phyloP scores from a whole-genome alignment of 2,797 vertebrate genomes.

The Phalanger gymnotis region DNA sequence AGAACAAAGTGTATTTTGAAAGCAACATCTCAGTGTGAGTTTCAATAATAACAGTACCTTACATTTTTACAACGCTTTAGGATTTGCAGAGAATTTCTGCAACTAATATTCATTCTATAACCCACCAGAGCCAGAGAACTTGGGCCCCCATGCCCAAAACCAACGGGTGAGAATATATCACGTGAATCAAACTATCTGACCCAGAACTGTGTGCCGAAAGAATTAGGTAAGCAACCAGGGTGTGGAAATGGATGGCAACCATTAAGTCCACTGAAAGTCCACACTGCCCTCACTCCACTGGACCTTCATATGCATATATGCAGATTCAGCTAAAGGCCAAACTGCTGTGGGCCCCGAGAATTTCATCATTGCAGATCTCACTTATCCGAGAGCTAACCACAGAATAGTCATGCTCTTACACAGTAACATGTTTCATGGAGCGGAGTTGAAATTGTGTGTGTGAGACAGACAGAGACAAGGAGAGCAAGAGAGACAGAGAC shows the following conservation, averaged over 20 bases:
- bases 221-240: neutral
- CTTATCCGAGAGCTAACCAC: slow-evolving; percentile 47
- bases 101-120: neutral
- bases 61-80: slow-evolving; percentile 21
- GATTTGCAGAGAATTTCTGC: neutral
- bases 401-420: slow-evolving; percentile 38
- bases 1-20: slow-evolving; percentile 31
- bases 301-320: neutral
- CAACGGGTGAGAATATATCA: neutral
- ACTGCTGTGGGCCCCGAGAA: neutral
- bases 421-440: slow-evolving; percentile 57
- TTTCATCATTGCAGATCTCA: neutral
- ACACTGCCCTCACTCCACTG: neutral
- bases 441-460: slow-evolving; percentile 59
- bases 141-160: neutral
- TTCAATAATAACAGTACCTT: slow-evolving; percentile 35
- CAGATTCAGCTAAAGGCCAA: neutral
- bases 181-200: neutral
- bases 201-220: neutral
- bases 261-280: neutral
- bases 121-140: neutral
- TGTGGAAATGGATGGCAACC: neutral
- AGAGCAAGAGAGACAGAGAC: neutral
- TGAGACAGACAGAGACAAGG: neutral
- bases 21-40: slow-evolving; percentile 27